Evolutionary conservation across 2,113 vertebrate genomes (phyloP), one percentile per base, ranked within the genome.

Genomic region (Phalacrocorax carbo): DNA sequence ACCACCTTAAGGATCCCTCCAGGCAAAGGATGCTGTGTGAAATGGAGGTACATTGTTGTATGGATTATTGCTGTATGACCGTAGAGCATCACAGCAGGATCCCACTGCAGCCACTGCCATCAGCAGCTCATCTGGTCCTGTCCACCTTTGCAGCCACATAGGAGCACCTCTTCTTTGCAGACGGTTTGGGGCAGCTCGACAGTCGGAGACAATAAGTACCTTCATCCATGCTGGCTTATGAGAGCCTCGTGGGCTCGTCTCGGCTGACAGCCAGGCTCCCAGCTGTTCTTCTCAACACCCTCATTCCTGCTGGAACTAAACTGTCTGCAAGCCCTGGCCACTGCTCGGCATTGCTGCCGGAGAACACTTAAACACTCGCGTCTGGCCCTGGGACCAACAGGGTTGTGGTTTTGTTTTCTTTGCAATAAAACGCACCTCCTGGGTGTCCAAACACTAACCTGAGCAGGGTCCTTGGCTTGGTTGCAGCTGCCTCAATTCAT

Each of bases 321-420:
- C 68, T 72, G 42, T 36, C 77, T 61, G 84, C 44, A 68, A 73
- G 85, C 64, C 60, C 68, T 87, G 83, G 73, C 77, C 11, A 0
- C 72, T 44, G 81, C 87, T 91, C 0, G 3, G 83, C 64, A 23
- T 26, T 34, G 77, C 75, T 79, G 78, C 66, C 0, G 5, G 49
- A 62, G 82, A 84, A 73, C 62, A 8, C 51, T 76, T 71, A n/a
- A 91, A 86, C 83, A 61, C 79, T 91, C 2, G 20, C 5, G 29
- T 90, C 60, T 77, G 60, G 36, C 90, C 88, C 83, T 82, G 94
- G 62, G 46, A 92, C 80, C 10, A 7, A 27, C 72, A 55, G 85
- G 89, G 91, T 52, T 87, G 76, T 93, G 91, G 54, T 91, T 94
- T 95, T 88, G 88, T 93, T 97, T 96, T 84, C 92, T 94, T 97